These are phyloP conservation scores for Galerucella nymphaeae DNA, from an alignment of 2,888 invertebrate genomes.

Conservation along the genomic window DNA sequence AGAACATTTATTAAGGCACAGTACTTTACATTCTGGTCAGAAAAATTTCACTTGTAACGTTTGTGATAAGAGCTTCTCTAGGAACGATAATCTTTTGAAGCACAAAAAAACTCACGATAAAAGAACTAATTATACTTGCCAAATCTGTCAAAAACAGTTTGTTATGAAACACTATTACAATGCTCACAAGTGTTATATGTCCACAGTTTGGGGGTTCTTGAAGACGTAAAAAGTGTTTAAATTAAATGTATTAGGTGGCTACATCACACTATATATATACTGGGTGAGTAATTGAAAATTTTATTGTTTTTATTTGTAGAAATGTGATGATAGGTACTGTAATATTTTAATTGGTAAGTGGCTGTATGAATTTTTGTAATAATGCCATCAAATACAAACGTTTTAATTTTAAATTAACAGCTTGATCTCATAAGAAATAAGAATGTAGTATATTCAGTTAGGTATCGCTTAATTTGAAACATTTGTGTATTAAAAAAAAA, in stretches of 20 bases:
- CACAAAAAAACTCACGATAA: conserved; percentile 71
- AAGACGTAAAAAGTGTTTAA: conserved; percentile 43
- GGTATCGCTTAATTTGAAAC: too few relatives aligned
- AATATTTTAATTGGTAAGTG: too few relatives aligned
- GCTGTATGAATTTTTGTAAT: too few relatives aligned
- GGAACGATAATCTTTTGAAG: conserved; percentile 71
- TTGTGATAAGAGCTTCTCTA: conserved; percentile 68
- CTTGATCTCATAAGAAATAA: too few relatives aligned
- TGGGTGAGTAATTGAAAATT: too few relatives aligned
- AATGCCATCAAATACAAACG: too few relatives aligned
- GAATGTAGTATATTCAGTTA: too few relatives aligned
- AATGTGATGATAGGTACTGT: too few relatives aligned
- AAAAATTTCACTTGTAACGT: conserved; percentile 74
- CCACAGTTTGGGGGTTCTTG: conserved; percentile 49
- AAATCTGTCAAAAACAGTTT: conserved; percentile 74
- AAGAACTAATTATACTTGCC: conserved; percentile 71
- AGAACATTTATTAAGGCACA: conserved; percentile 75
- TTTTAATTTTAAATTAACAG: too few relatives aligned
- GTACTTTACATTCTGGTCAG: conserved; percentile 75
- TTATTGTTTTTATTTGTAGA: too few relatives aligned
- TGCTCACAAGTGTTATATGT: conserved; percentile 67
- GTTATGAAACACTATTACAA: conserved; percentile 75
- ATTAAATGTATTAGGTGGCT: background rate
- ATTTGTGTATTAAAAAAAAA: too few relatives aligned
- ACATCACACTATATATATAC: background rate